Evolutionary conservation across 2,888 invertebrate genomes (phyloP).

Genomic region (Craniophora ligustri): DNA sequence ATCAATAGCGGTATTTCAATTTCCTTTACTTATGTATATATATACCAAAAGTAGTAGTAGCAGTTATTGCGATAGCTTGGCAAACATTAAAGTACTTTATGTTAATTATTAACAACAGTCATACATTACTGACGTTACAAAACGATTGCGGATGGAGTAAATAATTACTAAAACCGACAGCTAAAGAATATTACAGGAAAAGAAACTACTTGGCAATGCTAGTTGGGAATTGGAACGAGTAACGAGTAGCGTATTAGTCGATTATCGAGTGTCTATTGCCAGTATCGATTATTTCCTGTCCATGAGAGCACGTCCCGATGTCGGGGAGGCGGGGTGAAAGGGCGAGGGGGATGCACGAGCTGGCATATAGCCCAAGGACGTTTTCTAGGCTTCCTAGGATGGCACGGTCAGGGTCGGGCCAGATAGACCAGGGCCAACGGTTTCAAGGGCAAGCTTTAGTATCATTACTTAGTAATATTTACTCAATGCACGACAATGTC

Average conservation of each 20-base stretch:
- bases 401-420: slow-evolving; percentile 77
- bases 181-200: slow-evolving; percentile 40
- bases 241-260: slow-evolving; percentile 43
- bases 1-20: slow-evolving; percentile 7
- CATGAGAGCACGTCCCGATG: slow-evolving; percentile 57
- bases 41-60: slow-evolving; percentile 3
- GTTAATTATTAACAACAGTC: slow-evolving; percentile 6
- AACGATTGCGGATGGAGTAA: slow-evolving; percentile 15
- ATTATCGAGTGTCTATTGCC: slow-evolving; percentile 70
- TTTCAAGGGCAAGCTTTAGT: slow-evolving; percentile 40
- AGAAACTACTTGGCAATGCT: slow-evolving; percentile 48
- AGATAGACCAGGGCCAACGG: slow-evolving; percentile 40
- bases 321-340: slow-evolving; percentile 25
- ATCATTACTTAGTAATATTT: slow-evolving; percentile 19
- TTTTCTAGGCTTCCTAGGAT: slow-evolving; percentile 77
- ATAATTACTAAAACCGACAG: slow-evolving; percentile 10
- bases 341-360: slow-evolving; percentile 41
- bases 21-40: slow-evolving; percentile 12
- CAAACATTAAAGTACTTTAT: slow-evolving; percentile 4
- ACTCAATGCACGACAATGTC: slow-evolving; percentile 3
- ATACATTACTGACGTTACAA: slow-evolving; percentile 7
- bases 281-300: slow-evolving; percentile 75
- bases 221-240: slow-evolving; percentile 48
- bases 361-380: slow-evolving; percentile 83
- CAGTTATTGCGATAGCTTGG: slow-evolving; percentile 7